Base-by-base conservation (phyloP, 2,888 invertebrate species). In the Trachelus stipa region DNA sequence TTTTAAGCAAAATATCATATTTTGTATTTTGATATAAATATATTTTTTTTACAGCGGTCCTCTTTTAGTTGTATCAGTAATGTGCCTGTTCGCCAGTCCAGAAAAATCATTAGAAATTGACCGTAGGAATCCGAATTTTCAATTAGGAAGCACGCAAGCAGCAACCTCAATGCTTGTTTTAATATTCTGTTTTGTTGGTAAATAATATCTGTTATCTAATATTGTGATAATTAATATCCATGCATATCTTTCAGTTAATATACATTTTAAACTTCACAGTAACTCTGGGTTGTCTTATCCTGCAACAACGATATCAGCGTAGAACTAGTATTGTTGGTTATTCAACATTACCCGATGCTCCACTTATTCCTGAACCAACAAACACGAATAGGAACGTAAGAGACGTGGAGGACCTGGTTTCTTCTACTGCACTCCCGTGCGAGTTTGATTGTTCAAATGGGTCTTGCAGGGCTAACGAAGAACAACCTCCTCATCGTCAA, bases 231-330 rank as follows among this genome's bases (percentile, higher is more conserved):
- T 78, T 34, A 68, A 79, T 78, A 81, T 74, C 30, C 73, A 15
- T 34, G 74, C 68, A 76, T 77, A 77, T 68, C 78, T 78, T 40
- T 77, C 76, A 31, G 37, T 69, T 79, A 30, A 77, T 68, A 76
- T 56, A 40, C 68, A 68, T 40, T 76, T 76, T 34, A 75, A 15
- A 68, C 30, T 82, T 92, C 89, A 9, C 91, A 95, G 96, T 97
- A 74, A 96, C 97, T 0, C 94, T 96, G 4, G 96, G 96, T 1
- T 96, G 96, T 87, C 92, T 98, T 79, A 95, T 97, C 40, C 91
- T 98, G 78, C 97, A 97, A 91, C 96, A 97, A 87, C 93, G 98
- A 68, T 96, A 96, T 89, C 94, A 95, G 74, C 93, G 95, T 69
- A 94, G 95, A 81, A 94, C 94, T 85, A 71, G 76, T 30, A 79